Base-by-base conservation (phyloP, 2,888 invertebrate genomes). In the Perizoma affinitatum region DNA sequence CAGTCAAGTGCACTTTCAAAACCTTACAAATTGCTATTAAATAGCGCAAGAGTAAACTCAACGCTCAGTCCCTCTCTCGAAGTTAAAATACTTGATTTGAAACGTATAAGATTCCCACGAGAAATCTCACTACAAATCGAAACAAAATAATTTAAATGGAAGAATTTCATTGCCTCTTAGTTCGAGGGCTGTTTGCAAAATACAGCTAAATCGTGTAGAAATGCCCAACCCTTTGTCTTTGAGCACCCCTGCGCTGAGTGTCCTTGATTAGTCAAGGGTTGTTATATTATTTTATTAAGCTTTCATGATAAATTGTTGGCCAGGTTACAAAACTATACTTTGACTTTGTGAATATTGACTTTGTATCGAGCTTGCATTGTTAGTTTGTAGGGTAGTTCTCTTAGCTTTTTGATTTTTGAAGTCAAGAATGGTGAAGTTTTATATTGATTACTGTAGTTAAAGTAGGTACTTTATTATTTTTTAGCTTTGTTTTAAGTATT, bases 121-220 rank as follows among this genome's bases (percentile, higher is more conserved):
- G 73, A 82, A 79, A 68, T 56, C 41, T 56, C 55, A 41, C 44
- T 54, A 51, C 50, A 66, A 74, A 75, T 69, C 66, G 70, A 79
- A 80, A 84, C 85, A 84, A 82, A 83, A 75, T 78, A 72, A 66
- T 75, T 70, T 72, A 75, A 77, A 74, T 68, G 76, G 78, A 82
- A 80, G 80, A 82, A 78, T 80, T 76, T 70, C 65, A 79, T 77
- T 70, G 72, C 75, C 75, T 69, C 82, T 87, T 76, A 22, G 34
- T 67, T 73, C 59, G 70, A 84, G 87, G 70, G 84, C 76, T 90
- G 90, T 90, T 90, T 90, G 82, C 88, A 87, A 90, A 90, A 90
- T 88, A 89, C 80, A 76, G 78, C 78, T 84, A 83, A 90, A 88
- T 84, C 76, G 80, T 80, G 79, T 80, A 76, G 80, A 78, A 80